These are phyloP conservation scores for Tragelaphus imberbis DNA, from an alignment of 2,113 vertebrate genomes.

Conservation along the genomic window DNA sequence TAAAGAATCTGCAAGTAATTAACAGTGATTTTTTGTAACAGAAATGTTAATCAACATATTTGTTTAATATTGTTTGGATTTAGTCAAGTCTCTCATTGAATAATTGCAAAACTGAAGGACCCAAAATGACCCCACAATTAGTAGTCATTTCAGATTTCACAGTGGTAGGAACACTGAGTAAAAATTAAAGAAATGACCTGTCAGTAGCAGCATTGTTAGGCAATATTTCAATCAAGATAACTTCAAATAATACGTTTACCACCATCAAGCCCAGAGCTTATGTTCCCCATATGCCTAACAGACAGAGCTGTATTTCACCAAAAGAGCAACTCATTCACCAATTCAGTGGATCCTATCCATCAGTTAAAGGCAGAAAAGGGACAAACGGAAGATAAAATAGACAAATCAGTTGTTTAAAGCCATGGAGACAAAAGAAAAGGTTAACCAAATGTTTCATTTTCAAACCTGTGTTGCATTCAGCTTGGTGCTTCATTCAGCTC, in stretches of 20 bases:
- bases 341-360: not conserved
- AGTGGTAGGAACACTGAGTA: not conserved
- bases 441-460: not conserved
- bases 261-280: not conserved
- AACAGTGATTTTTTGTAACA: not conserved
- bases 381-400: not conserved
- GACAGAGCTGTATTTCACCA: not conserved
- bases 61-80: conserved; percentile 25
- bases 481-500: not conserved
- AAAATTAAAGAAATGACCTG: not conserved
- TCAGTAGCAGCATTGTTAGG: not conserved
- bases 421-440: not conserved
- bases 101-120: conserved; percentile 12
- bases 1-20: not conserved
- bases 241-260: not conserved
- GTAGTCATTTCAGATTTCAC: conserved; percentile 25
- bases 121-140: not conserved
- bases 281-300: not conserved
- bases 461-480: not conserved
- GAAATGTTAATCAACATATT: not conserved
- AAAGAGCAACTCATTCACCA: not conserved
- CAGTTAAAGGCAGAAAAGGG: not conserved
- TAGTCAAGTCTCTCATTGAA: not conserved
- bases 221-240: not conserved
- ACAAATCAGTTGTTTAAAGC: not conserved